phyloP scores from a whole-genome alignment of 2,113 vertebrate species.

The pig (Sus scrofa) region DNA sequence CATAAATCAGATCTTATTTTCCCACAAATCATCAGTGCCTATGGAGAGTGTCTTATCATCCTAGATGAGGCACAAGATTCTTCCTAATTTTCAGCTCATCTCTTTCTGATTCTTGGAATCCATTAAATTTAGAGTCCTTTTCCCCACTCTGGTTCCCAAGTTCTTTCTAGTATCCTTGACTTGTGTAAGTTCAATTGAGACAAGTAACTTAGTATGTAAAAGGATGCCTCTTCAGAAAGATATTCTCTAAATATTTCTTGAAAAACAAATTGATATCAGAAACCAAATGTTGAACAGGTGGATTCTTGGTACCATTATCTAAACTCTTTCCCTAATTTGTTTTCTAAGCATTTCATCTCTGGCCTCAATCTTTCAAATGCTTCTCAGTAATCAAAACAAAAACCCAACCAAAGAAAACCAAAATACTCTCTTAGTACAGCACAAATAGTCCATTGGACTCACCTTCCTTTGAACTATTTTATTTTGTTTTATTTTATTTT shows the following conservation, averaged over 20 bases:
- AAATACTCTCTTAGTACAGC: not conserved
- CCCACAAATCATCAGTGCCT: not conserved
- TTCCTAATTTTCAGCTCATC: not conserved
- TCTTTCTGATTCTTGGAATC: not conserved
- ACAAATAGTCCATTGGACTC: not conserved
- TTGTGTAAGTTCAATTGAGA: not conserved
- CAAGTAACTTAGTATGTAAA: not conserved
- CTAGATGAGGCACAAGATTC: not conserved
- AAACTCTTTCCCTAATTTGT: not conserved
- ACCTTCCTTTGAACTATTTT: not conserved
- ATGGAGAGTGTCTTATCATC: not conserved
- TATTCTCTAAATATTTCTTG: not conserved
- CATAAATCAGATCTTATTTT: not conserved
- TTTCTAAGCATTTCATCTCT: not conserved
- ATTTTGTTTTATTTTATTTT: no score
- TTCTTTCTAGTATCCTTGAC: not conserved
- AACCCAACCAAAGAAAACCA: not conserved
- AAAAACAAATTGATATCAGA: not conserved
- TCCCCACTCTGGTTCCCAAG: not conserved
- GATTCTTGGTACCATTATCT: not conserved
- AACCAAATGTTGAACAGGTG: not conserved
- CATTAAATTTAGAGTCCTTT: not conserved
- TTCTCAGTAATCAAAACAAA: not conserved
- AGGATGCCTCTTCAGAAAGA: not conserved
- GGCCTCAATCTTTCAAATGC: not conserved